A percentile compares a stretch with the other conserved stretches of the same genome.
These are phyloP conservation scores for Epizoanthus scotinus DNA, from an alignment of 92 coral and sea anemone species.

Conservation along the genomic window DNA sequence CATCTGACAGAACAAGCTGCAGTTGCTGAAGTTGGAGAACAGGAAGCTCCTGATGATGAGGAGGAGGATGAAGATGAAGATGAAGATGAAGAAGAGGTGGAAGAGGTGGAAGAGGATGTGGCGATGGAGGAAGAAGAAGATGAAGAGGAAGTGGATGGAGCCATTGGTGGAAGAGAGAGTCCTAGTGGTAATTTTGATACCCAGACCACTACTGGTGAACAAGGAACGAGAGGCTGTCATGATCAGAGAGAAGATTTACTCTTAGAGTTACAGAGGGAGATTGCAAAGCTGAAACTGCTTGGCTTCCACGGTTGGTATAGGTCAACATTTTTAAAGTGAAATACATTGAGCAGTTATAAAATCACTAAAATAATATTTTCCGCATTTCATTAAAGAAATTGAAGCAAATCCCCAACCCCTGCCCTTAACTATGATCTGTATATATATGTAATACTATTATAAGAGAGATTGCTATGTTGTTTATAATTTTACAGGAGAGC, in stretches of 20 bases:
- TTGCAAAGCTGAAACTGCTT: slow-evolving; percentile 61
- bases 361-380: too few species aligned
- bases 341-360: too few species aligned
- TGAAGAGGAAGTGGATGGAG: slow-evolving; percentile 27
- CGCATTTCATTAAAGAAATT: too few species aligned
- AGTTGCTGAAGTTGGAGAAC: slow-evolving; percentile 22
- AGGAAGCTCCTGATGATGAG: neutral
- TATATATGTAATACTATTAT: too few species aligned
- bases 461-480: neutral
- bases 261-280: slow-evolving; percentile 75
- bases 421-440: too few species aligned
- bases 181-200: slow-evolving; percentile 33
- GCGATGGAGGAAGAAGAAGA: neutral
- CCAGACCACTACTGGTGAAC: neutral
- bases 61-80: slow-evolving; percentile 37
- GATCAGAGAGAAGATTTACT: slow-evolving; percentile 58
- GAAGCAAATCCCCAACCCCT: too few species aligned
- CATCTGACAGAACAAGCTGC: slow-evolving; percentile 24
- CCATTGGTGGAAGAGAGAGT: slow-evolving; percentile 19
- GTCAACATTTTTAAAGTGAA: neutral
- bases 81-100: slow-evolving; percentile 36
- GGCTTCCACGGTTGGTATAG: slow-evolving; percentile 54
- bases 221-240: neutral
- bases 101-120: neutral
- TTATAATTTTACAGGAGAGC: slow-evolving; percentile 1